These are phyloP conservation scores for Lepisosteus osseus DNA, from an alignment of 2,113 vertebrate species.

Conservation along the genomic window DNA sequence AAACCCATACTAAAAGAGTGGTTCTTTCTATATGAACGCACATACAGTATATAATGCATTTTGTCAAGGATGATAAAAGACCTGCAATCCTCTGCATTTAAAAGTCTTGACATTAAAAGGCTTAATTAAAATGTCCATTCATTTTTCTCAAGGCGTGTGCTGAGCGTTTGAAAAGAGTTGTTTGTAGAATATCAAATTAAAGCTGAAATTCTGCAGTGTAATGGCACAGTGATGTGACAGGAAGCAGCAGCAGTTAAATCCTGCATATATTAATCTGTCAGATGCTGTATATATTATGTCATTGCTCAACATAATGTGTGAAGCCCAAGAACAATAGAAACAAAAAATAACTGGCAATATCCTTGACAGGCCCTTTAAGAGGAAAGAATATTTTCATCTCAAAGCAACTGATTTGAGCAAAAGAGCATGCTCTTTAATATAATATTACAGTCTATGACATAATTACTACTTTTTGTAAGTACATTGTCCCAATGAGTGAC, in stretches of 20 bases:
- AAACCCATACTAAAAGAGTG: background rate
- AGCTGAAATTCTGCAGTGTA: slow-evolving; percentile 1
- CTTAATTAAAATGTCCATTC: background rate
- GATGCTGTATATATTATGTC: slow-evolving; percentile 30
- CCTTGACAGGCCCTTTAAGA: too few relatives aligned
- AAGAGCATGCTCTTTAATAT: too few relatives aligned
- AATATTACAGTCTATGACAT: too few relatives aligned
- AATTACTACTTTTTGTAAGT: too few relatives aligned
- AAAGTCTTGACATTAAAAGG: background rate
- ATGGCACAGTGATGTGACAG: slow-evolving; percentile 9
- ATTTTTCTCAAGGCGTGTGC: background rate
- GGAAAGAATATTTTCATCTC: too few relatives aligned
- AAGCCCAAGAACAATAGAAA: background rate
- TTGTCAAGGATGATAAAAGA: background rate
- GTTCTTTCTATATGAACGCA: background rate
- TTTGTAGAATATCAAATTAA: slow-evolving; percentile 8
- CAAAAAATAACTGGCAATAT: too few relatives aligned
- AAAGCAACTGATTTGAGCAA: too few relatives aligned
- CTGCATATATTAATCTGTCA: slow-evolving; percentile 24
- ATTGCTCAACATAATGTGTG: slow-evolving; percentile 29
- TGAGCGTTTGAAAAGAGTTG: background rate
- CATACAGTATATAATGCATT: background rate
- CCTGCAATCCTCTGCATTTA: background rate
- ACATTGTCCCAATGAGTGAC: too few relatives aligned
- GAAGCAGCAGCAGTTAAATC: slow-evolving; percentile 16